A percentile compares a stretch with the other conserved stretches of the same genome.
Evolutionary conservation across 2,113 vertebrate genomes (phyloP).

Genomic region (Falco punctatus): DNA sequence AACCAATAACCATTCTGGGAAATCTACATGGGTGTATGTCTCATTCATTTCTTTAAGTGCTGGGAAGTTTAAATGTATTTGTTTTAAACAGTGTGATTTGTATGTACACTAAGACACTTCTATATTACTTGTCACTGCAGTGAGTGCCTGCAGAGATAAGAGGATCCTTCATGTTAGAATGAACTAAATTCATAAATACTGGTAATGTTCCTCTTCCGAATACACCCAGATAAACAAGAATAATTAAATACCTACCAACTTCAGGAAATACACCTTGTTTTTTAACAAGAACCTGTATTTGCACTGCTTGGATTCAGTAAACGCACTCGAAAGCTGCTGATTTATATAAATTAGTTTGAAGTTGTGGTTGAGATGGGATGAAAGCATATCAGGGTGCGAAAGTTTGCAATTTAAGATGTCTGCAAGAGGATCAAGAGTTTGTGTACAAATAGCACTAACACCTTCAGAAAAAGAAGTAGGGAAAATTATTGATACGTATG

Average conservation of each 20-base stretch:
- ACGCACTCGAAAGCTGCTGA: no score
- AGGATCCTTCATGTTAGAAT: neutral
- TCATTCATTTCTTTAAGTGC: neutral
- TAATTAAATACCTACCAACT: neutral
- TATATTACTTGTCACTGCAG: neutral
- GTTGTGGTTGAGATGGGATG: neutral
- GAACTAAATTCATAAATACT: neutral
- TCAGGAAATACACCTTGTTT: neutral
- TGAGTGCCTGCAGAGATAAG: neutral
- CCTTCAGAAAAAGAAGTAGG: neutral
- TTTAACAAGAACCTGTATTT: neutral
- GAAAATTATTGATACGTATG: neutral
- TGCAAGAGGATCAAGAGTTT: neutral
- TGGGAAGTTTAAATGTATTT: neutral
- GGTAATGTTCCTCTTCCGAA: neutral
- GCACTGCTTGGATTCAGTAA: neutral
- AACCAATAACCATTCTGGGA: neutral
- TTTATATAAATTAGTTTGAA: neutral
- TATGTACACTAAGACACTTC: neutral
- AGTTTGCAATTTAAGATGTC: neutral
- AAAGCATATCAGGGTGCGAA: neutral
- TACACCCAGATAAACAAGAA: neutral
- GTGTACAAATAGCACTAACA: neutral
- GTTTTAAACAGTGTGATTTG: neutral
- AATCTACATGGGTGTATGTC: neutral